A percentile compares a stretch with the other conserved stretches of the same genome.
Conservation (phyloP, 2,113 vertebrate genomes). For the Erythrocercus mccallii region DNA sequence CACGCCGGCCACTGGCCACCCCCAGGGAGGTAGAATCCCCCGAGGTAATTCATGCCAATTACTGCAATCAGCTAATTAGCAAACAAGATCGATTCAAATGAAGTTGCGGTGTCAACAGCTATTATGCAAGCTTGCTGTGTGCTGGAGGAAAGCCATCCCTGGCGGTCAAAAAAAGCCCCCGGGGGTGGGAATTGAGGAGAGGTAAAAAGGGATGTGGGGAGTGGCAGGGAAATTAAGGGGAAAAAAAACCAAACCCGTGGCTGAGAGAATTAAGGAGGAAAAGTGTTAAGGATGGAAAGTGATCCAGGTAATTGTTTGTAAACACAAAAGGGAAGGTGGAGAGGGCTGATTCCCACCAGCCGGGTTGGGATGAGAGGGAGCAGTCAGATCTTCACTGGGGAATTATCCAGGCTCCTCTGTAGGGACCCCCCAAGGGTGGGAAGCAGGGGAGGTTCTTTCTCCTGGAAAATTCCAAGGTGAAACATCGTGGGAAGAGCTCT, state of each 20-base stretch:
- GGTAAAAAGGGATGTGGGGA: neutral
- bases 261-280: neutral
- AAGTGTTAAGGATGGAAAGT: neutral
- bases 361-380: neutral
- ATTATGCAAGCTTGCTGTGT: neutral
- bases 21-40: neutral
- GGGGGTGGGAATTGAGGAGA: neutral
- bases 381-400: neutral
- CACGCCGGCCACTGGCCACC: rapidly evolving
- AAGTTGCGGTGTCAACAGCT: slow-evolving; percentile 38
- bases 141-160: neutral
- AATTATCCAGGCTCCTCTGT: neutral
- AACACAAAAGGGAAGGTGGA: neutral
- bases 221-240: neutral
- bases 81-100: slow-evolving; percentile 45
- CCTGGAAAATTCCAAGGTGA: neutral
- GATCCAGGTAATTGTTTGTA: neutral
- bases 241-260: rapidly evolving
- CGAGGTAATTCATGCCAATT: slow-evolving; percentile 34
- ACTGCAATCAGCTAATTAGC: slow-evolving; percentile 60
- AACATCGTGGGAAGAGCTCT: neutral
- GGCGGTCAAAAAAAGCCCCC: neutral
- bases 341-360: neutral
- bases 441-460: neutral
- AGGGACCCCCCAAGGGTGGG: neutral